phyloP scores from a whole-genome alignment of 2,113 vertebrate genomes.

The Sinocyclocheilus anophthalmus region DNA sequence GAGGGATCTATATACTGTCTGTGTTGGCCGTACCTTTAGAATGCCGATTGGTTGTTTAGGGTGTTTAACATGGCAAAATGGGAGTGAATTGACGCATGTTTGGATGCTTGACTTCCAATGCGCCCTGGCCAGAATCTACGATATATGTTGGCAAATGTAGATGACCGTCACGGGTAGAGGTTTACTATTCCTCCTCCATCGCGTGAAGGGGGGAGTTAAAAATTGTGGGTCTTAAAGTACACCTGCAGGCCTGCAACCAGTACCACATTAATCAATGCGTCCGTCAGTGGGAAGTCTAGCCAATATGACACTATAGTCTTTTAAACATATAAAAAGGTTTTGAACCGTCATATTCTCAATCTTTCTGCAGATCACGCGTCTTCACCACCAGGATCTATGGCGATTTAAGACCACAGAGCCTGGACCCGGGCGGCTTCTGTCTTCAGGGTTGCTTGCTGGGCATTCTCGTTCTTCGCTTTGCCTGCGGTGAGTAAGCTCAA shows the following conservation, averaged over 20 bases:
- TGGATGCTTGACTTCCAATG: not conserved
- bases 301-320: not conserved
- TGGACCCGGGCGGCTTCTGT: constrained; percentile 96
- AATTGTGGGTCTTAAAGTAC: constrained; percentile 15
- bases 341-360: constrained; percentile 43
- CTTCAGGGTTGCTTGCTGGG: constrained; percentile 95
- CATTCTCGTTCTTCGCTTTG: constrained; percentile 98
- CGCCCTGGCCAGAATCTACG: not conserved
- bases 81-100: constrained; percentile 29
- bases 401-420: constrained; percentile 97
- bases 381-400: constrained; percentile 99
- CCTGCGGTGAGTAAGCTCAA: constrained; percentile 88
- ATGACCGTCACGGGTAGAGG: not conserved
- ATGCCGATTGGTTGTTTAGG: constrained; percentile 42
- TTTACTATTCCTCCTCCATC: not conserved
- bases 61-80: constrained; percentile 50
- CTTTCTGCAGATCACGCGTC: constrained; percentile 87
- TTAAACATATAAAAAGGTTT: constrained; percentile 30
- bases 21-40: constrained; percentile 57
- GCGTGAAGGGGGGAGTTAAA: too few species aligned
- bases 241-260: not conserved
- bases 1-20: constrained; percentile 31
- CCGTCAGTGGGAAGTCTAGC: not conserved
- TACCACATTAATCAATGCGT: constrained; percentile 26
- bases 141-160: not conserved